These are phyloP conservation scores for Lucifuga dentata DNA, from an alignment of 2,113 vertebrate genomes.

Conservation along the genomic window DNA sequence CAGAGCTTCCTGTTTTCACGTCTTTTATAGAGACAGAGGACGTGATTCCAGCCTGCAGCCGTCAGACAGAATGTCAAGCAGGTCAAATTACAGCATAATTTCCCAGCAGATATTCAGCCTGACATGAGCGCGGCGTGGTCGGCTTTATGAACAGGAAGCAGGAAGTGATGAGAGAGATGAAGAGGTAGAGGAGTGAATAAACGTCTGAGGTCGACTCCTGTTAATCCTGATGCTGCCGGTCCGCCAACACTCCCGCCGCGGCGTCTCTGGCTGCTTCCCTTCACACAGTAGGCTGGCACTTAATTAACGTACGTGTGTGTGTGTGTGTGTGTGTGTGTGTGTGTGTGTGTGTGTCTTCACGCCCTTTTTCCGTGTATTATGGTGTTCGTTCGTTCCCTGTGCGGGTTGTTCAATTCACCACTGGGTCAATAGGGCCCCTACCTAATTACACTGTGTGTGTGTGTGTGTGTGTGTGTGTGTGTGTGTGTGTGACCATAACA, in stretches of 20 bases:
- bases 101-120: too few species aligned
- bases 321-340: slow-evolving; percentile 14
- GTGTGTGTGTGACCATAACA: slow-evolving; percentile 60
- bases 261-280: slow-evolving; percentile 57
- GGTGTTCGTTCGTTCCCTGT: slow-evolving; percentile 54
- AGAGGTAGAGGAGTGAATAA: background rate
- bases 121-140: too few species aligned
- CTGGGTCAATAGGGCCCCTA: slow-evolving; percentile 63
- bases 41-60: too few species aligned
- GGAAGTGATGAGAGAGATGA: background rate
- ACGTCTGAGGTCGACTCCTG: slow-evolving; percentile 33
- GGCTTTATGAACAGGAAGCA: background rate
- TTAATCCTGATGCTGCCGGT: slow-evolving; percentile 61
- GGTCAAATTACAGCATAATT: too few species aligned
- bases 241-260: slow-evolving; percentile 60
- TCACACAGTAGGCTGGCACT: slow-evolving; percentile 59
- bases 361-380: slow-evolving; percentile 49
- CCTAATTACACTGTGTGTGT: slow-evolving; percentile 69
- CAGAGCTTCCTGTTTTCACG: too few species aligned
- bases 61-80: too few species aligned
- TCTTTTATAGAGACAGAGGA: too few species aligned
- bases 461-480: slow-evolving; percentile 12
- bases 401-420: slow-evolving; percentile 72
- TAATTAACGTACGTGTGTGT: slow-evolving; percentile 59
- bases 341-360: background rate